These are phyloP conservation scores for Halcyon chelicuti DNA, from an alignment of 2,797 vertebrate genomes.

Conservation along the genomic window DNA sequence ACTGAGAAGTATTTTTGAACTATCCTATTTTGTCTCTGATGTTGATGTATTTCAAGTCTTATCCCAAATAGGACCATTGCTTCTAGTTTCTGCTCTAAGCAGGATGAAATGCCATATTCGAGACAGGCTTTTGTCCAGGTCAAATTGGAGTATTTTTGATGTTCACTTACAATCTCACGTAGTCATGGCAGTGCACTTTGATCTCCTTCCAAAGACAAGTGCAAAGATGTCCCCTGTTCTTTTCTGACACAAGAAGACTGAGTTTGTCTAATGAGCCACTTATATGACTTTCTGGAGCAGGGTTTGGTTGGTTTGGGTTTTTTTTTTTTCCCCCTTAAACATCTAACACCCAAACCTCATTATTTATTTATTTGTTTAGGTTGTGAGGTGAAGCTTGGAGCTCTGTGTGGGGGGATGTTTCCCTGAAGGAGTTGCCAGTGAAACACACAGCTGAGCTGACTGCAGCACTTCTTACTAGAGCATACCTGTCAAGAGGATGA, in stretches of 20 bases:
- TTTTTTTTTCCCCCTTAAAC: not conserved
- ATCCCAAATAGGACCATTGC: not conserved
- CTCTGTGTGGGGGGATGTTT: not conserved
- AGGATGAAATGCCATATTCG: not conserved
- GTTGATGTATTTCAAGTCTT: not conserved
- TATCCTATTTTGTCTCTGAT: not conserved
- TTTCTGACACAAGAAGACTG: not conserved
- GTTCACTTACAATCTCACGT: not conserved
- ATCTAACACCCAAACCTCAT: not conserved
- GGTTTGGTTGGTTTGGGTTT: no score
- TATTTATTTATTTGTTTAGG: not conserved
- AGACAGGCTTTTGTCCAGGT: not conserved
- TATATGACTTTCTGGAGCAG: not conserved
- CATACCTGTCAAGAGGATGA: conserved; percentile 29
- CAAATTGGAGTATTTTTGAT: not conserved
- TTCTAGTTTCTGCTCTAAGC: not conserved
- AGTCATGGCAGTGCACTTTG: not conserved
- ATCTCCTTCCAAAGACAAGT: not conserved
- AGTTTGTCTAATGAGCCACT: not conserved
- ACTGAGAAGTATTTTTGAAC: not conserved
- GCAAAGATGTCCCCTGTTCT: not conserved
- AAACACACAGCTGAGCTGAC: not conserved
- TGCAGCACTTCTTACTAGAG: conserved; percentile 7
- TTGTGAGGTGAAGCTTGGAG: not conserved
- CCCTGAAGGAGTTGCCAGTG: not conserved